phyloP scores from a whole-genome alignment of 2,797 vertebrate species.

The Girardinus metallicus region DNA sequence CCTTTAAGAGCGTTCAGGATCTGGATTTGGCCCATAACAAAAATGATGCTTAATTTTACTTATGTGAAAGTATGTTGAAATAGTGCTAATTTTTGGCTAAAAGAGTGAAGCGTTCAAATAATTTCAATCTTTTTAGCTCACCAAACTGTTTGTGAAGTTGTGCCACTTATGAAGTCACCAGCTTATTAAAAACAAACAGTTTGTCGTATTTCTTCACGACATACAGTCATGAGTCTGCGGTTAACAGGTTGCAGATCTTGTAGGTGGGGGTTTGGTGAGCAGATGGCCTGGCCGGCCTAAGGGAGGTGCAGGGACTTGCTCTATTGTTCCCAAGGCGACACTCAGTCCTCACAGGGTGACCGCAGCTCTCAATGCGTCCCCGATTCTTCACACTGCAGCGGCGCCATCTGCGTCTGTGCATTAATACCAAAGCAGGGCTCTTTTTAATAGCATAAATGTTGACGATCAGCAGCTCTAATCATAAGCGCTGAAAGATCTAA shows the following conservation, averaged over 20 bases:
- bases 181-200: not conserved
- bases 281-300: constrained; percentile 75
- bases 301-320: constrained; percentile 55
- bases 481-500: constrained; percentile 55
- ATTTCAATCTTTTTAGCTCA: not conserved
- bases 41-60: too few species aligned
- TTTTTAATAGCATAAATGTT: constrained; percentile 68
- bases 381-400: constrained; percentile 47
- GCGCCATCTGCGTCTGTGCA: constrained; percentile 29
- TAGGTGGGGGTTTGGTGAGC: constrained; percentile 63
- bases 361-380: constrained; percentile 56
- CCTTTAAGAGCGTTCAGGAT: too few species aligned
- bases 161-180: not conserved
- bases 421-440: constrained; percentile 46
- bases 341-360: constrained; percentile 60
- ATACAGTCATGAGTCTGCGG: constrained; percentile 8
- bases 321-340: constrained; percentile 70
- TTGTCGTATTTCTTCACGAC: not conserved
- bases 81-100: too few species aligned
- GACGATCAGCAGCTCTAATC: constrained; percentile 22
- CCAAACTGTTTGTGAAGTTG: not conserved
- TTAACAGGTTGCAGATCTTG: constrained; percentile 80
- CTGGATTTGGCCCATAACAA: too few species aligned
- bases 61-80: too few species aligned
- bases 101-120: not conserved